These are phyloP conservation scores for Gadopsis bispinosus DNA, from an alignment of 2,797 vertebrate genomes.

Conservation along the genomic window DNA sequence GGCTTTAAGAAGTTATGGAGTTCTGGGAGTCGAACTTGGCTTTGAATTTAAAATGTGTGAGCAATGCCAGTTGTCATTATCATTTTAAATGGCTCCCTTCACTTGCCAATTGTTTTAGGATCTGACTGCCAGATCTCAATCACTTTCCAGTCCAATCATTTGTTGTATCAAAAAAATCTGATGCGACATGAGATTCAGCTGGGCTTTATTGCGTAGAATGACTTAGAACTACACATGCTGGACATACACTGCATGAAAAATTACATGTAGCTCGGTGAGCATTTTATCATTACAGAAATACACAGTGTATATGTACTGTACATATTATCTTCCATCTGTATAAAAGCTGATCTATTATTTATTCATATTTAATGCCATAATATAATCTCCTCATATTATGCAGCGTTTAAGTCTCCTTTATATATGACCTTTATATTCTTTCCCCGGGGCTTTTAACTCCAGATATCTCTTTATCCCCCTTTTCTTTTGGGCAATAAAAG, in stretches of 20 bases:
- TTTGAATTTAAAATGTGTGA: slow-evolving; percentile 6
- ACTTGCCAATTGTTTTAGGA: slow-evolving; percentile 5
- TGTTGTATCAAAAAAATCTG: neutral
- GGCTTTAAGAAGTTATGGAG: neutral
- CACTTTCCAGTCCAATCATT: neutral
- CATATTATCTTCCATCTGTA: neutral
- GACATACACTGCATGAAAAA: neutral
- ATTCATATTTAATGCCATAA: neutral
- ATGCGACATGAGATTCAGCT: neutral
- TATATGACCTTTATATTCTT: neutral
- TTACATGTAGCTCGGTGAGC: no score
- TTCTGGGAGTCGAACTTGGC: neutral
- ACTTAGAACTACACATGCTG: neutral
- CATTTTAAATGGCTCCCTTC: slow-evolving; percentile 9
- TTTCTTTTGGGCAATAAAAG: neutral
- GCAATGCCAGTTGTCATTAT: neutral
- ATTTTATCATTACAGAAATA: neutral
- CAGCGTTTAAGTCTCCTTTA: neutral
- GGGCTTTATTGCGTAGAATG: neutral
- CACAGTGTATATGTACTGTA: neutral
- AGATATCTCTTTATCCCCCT: neutral
- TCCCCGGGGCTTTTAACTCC: neutral
- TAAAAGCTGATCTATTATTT: neutral
- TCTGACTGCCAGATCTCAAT: slow-evolving; percentile 1
- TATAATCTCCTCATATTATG: neutral